Conservation (phyloP, 2,113 vertebrate species). For the Sialia sialis region DNA sequence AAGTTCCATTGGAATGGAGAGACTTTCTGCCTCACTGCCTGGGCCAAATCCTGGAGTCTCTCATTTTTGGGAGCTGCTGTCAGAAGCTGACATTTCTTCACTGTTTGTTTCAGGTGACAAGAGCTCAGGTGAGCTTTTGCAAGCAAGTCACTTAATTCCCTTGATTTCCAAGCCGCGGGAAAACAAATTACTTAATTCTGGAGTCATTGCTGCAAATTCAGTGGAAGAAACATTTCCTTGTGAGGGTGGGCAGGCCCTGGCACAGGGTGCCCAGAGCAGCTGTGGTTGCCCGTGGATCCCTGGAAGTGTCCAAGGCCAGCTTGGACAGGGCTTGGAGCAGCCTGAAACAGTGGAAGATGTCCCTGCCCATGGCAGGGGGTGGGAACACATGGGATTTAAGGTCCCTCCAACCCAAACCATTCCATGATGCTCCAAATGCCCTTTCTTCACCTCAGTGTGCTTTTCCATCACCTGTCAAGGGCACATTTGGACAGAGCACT, state of each 20-base stretch:
- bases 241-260: background rate
- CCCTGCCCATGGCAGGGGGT: background rate
- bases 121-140: background rate
- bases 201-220: background rate
- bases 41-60: background rate
- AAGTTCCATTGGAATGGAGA: background rate
- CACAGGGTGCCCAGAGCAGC: background rate
- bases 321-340: background rate
- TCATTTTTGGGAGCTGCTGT: background rate
- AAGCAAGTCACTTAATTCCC: background rate
- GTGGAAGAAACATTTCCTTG: background rate
- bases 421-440: background rate
- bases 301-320: background rate
- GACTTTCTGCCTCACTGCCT: background rate
- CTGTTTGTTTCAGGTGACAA: background rate
- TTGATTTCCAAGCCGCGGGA: background rate
- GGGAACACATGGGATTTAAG: accelerated
- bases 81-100: background rate
- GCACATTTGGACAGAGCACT: background rate
- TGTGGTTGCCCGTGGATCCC: background rate
- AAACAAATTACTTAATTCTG: background rate
- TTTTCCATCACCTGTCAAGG: background rate
- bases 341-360: background rate
- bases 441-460: background rate
- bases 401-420: background rate